Base-by-base conservation (phyloP, 2,113 vertebrate species). In the Seriola aureovittata region DNA sequence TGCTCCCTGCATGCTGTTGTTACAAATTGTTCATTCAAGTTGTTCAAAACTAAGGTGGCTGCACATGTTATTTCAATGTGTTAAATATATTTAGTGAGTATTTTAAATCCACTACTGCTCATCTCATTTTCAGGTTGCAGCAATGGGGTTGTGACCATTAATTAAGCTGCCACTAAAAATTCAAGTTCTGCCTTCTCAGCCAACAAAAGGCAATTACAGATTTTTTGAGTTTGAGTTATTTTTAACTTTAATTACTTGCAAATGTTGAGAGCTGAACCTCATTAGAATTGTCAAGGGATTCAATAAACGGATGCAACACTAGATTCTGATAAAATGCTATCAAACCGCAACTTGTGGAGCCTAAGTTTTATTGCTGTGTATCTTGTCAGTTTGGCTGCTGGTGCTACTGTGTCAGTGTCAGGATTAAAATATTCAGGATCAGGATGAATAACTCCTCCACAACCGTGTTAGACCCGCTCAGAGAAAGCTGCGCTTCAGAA, bases 201-300 rank as follows among this genome's bases (percentile, higher is more conserved):
- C n/a, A 58, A n/a, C 65, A 25, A 38, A 58, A 50, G 17, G 8
- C 58, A 71, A 52, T 66, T 34, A 60, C 60, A 71, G 19, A 25
- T 44, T 4, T 60, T 32, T 32, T 42, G 32, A 32, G 42, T 40
- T 59, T 57, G 44, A 50, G 12, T 25, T 63, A n/a, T 75, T 29
- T 52, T 16, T 65, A 36, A 64, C 36, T 79, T 32, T 32, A 63
- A 63, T 69, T 36, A 48, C 17, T 65, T 85, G 76, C 64, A 64
- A 46, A 67, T 68, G 34, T 73, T 73, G 19, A 19, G 32, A 79
- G 48, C 25, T 46, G 19, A 71, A 23, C 32, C 48, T 42, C n/a
- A 66, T 77, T 55, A 42, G 10, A 67, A 38, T 62, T 1, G 4
- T 29, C 36, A 55, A 55, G 62, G 48, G 44, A 29, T 44, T 52